Evolutionary conservation across 92 coral and sea anemone genomes (phyloP).

Genomic region (Epizoanthus rinbou): DNA sequence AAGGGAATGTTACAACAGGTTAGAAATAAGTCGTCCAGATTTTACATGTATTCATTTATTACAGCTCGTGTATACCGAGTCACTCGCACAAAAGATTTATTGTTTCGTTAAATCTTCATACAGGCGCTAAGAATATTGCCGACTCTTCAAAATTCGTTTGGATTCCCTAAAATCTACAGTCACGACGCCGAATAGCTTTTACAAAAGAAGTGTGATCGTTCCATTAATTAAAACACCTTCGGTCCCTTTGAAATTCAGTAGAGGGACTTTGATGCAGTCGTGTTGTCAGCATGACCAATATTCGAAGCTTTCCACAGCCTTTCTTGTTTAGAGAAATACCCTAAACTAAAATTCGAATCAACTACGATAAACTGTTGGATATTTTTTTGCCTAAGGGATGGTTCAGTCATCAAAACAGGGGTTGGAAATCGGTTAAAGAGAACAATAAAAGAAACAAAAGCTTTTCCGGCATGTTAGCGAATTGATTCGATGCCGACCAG

Average conservation of each 20-base stretch:
- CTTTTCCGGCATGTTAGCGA: conserved; percentile 61
- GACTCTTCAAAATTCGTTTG: conserved; percentile 78
- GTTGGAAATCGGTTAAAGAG: conserved; percentile 18
- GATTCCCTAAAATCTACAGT: conserved; percentile 67
- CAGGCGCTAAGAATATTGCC: conserved; percentile 57
- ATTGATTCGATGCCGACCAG: conserved; percentile 55
- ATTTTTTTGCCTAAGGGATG: conserved; percentile 22
- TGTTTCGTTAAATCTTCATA: conserved; percentile 57
- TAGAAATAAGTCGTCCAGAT: conserved; percentile 21
- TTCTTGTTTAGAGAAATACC: neutral
- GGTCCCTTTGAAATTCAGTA: conserved; percentile 36
- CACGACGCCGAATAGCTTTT: conserved; percentile 62
- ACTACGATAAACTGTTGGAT: neutral
- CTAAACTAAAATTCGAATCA: neutral
- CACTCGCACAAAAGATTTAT: conserved; percentile 57
- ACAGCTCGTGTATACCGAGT: conserved; percentile 48
- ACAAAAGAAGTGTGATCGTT: conserved; percentile 37
- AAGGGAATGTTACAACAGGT: conserved; percentile 20
- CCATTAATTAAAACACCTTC: conserved; percentile 61
- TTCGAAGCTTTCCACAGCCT: neutral
- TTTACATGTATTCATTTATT: conserved; percentile 57
- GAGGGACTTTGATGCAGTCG: conserved; percentile 13
- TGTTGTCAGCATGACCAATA: neutral
- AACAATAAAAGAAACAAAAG: conserved; percentile 26
- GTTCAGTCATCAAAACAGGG: conserved; percentile 13